These are phyloP conservation scores for Sardinella longiceps DNA, from an alignment of 2,797 vertebrate genomes.

Conservation along the genomic window DNA sequence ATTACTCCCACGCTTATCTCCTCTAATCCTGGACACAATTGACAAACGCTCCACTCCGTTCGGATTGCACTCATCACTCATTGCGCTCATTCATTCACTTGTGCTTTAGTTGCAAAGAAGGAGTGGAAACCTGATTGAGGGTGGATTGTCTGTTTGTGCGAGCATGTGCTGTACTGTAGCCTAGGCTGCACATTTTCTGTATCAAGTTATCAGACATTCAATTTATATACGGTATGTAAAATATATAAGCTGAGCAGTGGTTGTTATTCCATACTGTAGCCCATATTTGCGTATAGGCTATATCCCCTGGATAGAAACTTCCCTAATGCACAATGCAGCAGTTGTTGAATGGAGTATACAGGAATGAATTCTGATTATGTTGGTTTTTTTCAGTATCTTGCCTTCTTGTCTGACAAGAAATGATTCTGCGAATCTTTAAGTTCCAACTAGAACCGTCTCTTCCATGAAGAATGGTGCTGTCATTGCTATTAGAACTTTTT, in stretches of 20 bases:
- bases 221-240: too few species aligned
- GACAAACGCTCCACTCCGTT: neutral
- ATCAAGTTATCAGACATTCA: neutral
- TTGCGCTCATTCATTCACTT: neutral
- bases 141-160: neutral
- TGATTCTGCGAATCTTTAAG: neutral
- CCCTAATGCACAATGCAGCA: slow-evolving; percentile 1
- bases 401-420: neutral
- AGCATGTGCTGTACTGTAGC: neutral
- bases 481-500: neutral
- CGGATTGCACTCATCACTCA: neutral
- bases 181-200: neutral
- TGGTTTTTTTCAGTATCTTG: neutral
- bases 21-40: neutral
- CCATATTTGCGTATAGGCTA: neutral
- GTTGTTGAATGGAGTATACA: neutral
- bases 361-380: neutral
- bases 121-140: neutral
- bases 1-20: neutral
- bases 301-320: neutral
- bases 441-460: neutral
- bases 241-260: neutral
- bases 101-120: too few species aligned
- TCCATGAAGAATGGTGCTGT: neutral
- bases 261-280: neutral